Conservation (phyloP, 2,797 vertebrate genomes). For the Hipposideros larvatus region DNA sequence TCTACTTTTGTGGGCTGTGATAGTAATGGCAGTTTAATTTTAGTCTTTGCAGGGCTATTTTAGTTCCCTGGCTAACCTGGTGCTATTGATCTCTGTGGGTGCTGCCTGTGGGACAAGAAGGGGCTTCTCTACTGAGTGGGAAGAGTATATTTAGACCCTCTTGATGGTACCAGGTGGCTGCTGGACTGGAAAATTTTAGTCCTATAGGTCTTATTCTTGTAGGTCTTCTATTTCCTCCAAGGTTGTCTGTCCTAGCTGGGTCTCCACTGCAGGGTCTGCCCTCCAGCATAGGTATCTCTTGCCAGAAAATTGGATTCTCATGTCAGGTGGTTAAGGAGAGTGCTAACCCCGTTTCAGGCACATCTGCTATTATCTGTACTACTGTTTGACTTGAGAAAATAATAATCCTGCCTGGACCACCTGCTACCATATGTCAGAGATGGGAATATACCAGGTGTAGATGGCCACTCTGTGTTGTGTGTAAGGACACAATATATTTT, state of each 20-base stretch:
- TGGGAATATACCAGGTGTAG: neutral
- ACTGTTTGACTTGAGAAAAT: neutral
- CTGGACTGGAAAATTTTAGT: neutral
- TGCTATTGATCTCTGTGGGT: neutral
- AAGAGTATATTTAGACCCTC: too few species aligned
- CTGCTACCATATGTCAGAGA: neutral
- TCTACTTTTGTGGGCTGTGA: neutral
- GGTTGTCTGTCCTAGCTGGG: neutral
- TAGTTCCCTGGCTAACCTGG: neutral
- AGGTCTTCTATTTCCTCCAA: neutral
- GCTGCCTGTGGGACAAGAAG: accelerated
- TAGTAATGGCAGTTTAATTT: neutral
- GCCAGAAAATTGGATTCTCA: neutral
- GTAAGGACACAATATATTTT: neutral
- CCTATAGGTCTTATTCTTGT: neutral
- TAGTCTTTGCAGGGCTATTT: neutral
- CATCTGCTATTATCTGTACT: neutral
- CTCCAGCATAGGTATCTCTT: neutral
- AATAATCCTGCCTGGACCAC: neutral
- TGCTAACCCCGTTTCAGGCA: too few species aligned
- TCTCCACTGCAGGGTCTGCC: neutral
- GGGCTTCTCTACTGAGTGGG: neutral
- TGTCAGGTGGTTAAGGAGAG: neutral
- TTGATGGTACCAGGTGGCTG: too few species aligned
- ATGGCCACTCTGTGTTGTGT: neutral